Evolutionary conservation across 2,113 vertebrate genomes (phyloP), one percentile per base, ranked within the genome.

Genomic region (Amphiprion percula): DNA sequence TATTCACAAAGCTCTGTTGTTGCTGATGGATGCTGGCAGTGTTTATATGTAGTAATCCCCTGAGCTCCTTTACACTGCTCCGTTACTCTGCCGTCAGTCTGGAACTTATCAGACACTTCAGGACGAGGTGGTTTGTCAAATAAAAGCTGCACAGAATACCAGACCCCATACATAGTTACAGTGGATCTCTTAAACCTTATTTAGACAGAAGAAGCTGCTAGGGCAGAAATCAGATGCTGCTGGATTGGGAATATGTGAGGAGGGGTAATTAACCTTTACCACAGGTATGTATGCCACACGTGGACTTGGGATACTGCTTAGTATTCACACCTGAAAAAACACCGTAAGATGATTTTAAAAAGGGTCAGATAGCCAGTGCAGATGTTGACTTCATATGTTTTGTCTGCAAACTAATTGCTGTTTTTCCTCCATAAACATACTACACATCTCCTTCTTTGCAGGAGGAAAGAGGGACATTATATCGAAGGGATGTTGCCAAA

Each of bases 1-100:
- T 68, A 66, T 55, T 70, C 53, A 60, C 69, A 11, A 3, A 3
- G 10, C 44, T 53, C 52, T 30, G 58, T 30, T 76, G 44, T 50
- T 71, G 69, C 68, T 78, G 41, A 54, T 46, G 24, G 76, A 86
- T 47, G 41, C 44, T 65, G 54, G 60, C 47, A 17, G 28, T 89
- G 89, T 93, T 91, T 92, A 91, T 68, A 74, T 68, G 23, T 63
- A 49, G 54, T 88, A 88, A 88, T 84, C 82, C 84, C 47, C 65
- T 7, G 26, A 79, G 50, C 65, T 77, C 17, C 15, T 16, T 37
- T 23, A 28, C 4, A 4, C 70, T 61, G 50, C 55, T 80, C 73
- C 23, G 56, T 81, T 64, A 55, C 67, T 75, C 79, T 12, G 39
- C 58, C 72, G 61, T 72, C 82, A 76, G 72, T 56, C 83, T 88